Evolutionary conservation across 2,888 invertebrate genomes (phyloP).

Genomic region (Heliconius ethilla): DNA sequence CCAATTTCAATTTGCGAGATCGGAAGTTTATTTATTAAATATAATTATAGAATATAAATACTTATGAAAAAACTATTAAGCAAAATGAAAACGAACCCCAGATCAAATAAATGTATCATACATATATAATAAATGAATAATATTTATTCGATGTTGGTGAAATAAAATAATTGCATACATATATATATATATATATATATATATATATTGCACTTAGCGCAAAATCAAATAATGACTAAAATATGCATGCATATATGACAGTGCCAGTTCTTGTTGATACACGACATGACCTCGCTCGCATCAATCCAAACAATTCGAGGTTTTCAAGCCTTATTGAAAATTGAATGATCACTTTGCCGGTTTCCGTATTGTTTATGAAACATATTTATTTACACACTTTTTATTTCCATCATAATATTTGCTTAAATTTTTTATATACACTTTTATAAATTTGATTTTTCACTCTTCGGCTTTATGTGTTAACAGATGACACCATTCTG

Average conservation of each 20-base stretch:
- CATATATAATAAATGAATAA: too few species aligned
- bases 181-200: too few species aligned
- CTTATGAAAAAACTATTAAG: background rate
- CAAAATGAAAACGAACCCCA: background rate
- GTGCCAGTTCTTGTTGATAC: background rate
- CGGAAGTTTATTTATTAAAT: background rate
- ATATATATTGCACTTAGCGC: background rate
- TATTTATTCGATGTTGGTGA: background rate
- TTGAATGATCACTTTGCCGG: background rate
- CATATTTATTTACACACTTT: background rate
- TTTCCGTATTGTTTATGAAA: background rate
- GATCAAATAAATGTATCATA: background rate
- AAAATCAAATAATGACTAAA: background rate
- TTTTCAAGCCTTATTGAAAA: conserved; percentile 10
- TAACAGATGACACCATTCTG: background rate
- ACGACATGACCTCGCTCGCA: background rate
- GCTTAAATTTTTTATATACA: background rate
- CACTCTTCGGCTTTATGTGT: background rate
- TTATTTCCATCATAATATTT: background rate
- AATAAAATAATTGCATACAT: background rate
- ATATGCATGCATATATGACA: background rate
- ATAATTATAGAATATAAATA: background rate
- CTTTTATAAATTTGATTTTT: background rate
- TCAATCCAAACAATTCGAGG: conserved; percentile 1
- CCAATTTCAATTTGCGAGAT: background rate